A percentile compares a stretch with the other conserved stretches of the same genome.
phyloP scores from a whole-genome alignment of 2,797 vertebrate genomes.

The Chelon labrosus region DNA sequence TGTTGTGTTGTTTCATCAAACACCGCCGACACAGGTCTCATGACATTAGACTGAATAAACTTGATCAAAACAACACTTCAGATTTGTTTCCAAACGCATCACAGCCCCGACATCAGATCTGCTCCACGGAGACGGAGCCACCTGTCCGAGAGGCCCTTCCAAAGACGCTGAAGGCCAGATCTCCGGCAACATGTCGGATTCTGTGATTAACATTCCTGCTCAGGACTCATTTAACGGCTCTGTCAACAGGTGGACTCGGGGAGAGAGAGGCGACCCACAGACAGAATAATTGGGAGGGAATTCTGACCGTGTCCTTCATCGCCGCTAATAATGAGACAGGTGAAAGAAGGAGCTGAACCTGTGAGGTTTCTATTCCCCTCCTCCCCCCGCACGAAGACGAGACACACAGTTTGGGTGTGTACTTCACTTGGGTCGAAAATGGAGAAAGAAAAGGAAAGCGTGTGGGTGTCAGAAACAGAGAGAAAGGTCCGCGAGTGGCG shows the following conservation, averaged over 20 bases:
- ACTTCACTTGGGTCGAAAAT: neutral
- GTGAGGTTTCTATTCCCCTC: slow-evolving; percentile 19
- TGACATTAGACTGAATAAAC: too few species aligned
- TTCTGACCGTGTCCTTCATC: slow-evolving; percentile 88
- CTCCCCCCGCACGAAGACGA: neutral
- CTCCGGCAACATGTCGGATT: slow-evolving; percentile 71
- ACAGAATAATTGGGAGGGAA: slow-evolving; percentile 82
- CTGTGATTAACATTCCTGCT: slow-evolving; percentile 83
- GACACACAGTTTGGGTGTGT: slow-evolving; percentile 14
- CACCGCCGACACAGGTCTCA: too few species aligned
- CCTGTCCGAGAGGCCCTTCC: slow-evolving; percentile 76
- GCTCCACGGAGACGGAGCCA: slow-evolving; percentile 77
- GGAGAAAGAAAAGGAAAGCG: slow-evolving; percentile 12
- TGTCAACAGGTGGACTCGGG: slow-evolving; percentile 87
- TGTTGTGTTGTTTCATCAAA: too few species aligned
- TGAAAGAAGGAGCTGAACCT: slow-evolving; percentile 70
- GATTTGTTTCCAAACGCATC: slow-evolving; percentile 14
- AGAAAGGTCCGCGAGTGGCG: slow-evolving; percentile 65
- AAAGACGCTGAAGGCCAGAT: slow-evolving; percentile 68
- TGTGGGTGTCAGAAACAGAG: slow-evolving; percentile 46
- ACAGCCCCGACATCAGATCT: slow-evolving; percentile 59
- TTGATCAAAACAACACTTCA: too few species aligned
- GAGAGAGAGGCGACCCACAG: slow-evolving; percentile 73
- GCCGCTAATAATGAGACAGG: slow-evolving; percentile 85
- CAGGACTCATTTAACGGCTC: slow-evolving; percentile 77